Evolutionary conservation across 2,888 invertebrate species (phyloP).

Genomic region (Diplolepis rosae): DNA sequence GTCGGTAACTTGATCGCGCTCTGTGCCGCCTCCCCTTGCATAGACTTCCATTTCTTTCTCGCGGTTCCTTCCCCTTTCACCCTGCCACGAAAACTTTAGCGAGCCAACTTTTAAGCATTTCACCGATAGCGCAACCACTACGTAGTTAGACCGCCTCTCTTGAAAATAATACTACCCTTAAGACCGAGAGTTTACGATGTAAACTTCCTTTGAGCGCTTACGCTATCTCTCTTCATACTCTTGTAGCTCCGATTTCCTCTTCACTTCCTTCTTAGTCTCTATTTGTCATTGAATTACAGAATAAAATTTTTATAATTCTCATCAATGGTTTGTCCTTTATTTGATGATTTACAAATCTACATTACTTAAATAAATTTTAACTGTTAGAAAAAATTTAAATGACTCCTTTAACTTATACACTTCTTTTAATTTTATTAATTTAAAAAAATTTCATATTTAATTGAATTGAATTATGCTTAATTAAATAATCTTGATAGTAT

Average conservation of each 20-base stretch:
- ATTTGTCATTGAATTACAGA: background rate
- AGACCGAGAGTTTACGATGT: slow-evolving; percentile 64
- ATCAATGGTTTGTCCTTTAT: too few relatives aligned
- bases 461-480: background rate
- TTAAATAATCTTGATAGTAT: background rate
- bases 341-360: too few relatives aligned
- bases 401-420: too few relatives aligned
- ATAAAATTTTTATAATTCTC: too few relatives aligned
- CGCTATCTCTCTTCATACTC: slow-evolving; percentile 36
- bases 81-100: slow-evolving; percentile 49
- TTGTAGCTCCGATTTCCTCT: background rate
- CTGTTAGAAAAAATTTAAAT: too few relatives aligned
- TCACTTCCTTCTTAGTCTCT: background rate
- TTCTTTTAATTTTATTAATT: background rate
- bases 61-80: slow-evolving; percentile 18
- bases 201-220: slow-evolving; percentile 57
- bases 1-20: slow-evolving; percentile 65
- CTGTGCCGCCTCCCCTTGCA: slow-evolving; percentile 39
- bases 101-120: slow-evolving; percentile 67
- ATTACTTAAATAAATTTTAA: too few relatives aligned
- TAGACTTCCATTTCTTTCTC: slow-evolving; percentile 25
- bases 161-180: slow-evolving; percentile 63
- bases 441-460: background rate
- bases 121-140: slow-evolving; percentile 61
- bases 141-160: slow-evolving; percentile 52